Conservation (phyloP, 2,888 invertebrate genomes). For the Polyommatus iphigenia region DNA sequence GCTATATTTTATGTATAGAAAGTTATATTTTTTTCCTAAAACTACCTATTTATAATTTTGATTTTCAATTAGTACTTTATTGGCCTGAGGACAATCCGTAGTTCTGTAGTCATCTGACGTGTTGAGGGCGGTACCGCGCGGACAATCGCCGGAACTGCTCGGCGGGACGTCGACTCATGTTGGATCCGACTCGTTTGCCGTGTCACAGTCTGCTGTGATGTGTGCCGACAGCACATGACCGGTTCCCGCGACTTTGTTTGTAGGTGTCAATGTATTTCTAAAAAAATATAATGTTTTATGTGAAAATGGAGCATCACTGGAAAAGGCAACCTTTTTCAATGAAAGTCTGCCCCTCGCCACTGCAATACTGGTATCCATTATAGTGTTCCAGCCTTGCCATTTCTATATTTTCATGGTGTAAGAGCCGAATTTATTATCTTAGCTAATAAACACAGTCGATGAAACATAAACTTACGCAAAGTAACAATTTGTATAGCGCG, state of each 20-base stretch:
- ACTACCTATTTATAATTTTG: too few relatives aligned
- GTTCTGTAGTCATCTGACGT: background rate
- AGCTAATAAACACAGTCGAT: background rate
- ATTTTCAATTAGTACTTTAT: background rate
- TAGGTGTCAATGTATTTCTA: background rate
- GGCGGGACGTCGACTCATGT: conserved; percentile 40
- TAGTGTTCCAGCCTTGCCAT: too few relatives aligned
- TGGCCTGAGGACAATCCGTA: background rate
- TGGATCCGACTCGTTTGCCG: background rate
- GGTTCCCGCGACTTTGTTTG: background rate
- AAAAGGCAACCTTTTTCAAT: too few relatives aligned
- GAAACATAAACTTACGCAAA: background rate
- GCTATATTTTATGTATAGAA: too few relatives aligned
- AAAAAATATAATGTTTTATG: background rate
- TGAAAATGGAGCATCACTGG: too few relatives aligned
- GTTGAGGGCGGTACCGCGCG: conserved; percentile 34
- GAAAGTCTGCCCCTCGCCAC: too few relatives aligned
- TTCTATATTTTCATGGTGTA: background rate
- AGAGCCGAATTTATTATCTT: background rate
- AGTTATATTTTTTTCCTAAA: too few relatives aligned
- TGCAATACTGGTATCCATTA: background rate
- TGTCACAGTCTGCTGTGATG: conserved; percentile 14
- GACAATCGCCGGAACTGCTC: conserved; percentile 45
- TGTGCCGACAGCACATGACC: background rate
- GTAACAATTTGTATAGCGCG: background rate